Percentiles rank a stretch among this genome's conserved stretches.
Evolutionary conservation across 2,888 invertebrate species (phyloP).

Genomic region (Cyclophora albipunctata): DNA sequence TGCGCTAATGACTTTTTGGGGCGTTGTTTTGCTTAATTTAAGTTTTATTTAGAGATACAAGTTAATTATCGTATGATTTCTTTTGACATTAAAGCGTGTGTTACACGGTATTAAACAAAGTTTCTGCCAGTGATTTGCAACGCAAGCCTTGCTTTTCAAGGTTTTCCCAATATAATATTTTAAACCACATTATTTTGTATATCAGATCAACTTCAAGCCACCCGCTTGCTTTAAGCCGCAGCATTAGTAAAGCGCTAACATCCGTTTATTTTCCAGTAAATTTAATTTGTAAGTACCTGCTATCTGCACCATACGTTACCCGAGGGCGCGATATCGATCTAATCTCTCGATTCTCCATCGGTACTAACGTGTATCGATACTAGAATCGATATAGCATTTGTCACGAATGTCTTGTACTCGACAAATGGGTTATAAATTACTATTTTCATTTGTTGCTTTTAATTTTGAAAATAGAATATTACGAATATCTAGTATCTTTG

Average conservation of each 20-base stretch:
- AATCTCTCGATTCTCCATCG: constrained; percentile 64
- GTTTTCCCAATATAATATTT: not conserved
- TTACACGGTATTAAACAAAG: too few relatives aligned
- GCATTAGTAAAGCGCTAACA: not conserved
- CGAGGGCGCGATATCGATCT: constrained; percentile 57
- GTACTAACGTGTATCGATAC: constrained; percentile 51
- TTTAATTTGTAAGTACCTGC: constrained; percentile 29
- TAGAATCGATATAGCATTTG: constrained; percentile 58
- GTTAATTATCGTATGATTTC: too few relatives aligned
- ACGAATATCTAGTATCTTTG: too few relatives aligned
- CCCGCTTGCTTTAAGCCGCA: too few relatives aligned
- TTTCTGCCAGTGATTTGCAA: too few relatives aligned
- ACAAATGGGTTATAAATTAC: constrained; percentile 10
- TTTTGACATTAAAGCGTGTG: too few relatives aligned
- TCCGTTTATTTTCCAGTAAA: constrained; percentile 9
- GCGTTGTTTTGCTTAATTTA: not conserved
- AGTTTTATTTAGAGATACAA: too few relatives aligned
- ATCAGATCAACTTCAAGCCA: too few relatives aligned
- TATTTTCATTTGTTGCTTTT: not conserved
- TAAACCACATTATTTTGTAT: too few relatives aligned
- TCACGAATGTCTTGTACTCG: constrained; percentile 48
- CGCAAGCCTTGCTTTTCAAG: too few relatives aligned
- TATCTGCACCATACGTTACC: constrained; percentile 48
- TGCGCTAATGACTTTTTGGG: constrained; percentile 12
- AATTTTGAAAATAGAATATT: not conserved